These are phyloP conservation scores for Monopterus albus DNA, from an alignment of 2,113 vertebrate genomes.

Conservation along the genomic window DNA sequence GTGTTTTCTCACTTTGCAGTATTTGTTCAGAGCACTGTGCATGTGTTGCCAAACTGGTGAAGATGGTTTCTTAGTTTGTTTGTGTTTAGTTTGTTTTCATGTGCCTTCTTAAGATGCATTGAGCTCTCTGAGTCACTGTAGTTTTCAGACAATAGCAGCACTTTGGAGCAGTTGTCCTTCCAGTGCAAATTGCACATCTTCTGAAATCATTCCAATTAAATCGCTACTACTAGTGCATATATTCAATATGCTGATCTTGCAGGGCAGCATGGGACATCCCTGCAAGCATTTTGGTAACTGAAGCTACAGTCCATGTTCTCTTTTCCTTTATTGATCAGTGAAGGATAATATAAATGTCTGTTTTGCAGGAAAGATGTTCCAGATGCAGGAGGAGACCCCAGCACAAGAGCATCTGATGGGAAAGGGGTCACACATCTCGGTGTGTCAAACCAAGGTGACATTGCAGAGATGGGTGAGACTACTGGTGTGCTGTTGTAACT, in stretches of 20 bases:
- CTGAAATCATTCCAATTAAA: not conserved
- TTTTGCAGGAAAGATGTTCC: constrained; percentile 47
- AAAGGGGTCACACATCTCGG: not conserved
- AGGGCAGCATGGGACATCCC: not conserved
- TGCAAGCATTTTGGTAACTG: not conserved
- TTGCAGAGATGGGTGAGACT: constrained; percentile 41
- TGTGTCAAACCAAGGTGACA: not conserved
- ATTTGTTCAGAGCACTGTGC: too few species aligned
- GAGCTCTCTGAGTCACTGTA: too few species aligned
- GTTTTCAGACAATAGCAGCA: not conserved
- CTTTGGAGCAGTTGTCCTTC: not conserved
- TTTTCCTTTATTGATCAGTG: not conserved
- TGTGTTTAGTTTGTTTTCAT: too few species aligned
- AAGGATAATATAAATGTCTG: not conserved
- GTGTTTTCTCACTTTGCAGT: too few species aligned
- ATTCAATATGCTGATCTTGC: not conserved
- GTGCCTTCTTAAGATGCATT: too few species aligned
- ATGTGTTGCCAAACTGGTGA: too few species aligned
- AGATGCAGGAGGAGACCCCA: constrained; percentile 1
- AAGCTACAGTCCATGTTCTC: not conserved
- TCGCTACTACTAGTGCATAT: not conserved
- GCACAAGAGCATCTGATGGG: not conserved
- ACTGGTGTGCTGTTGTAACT: not conserved
- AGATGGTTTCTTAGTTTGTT: too few species aligned
- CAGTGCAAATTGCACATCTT: not conserved